These are phyloP conservation scores for Platycnemis pennipes DNA, from an alignment of 2,888 invertebrate genomes.

Conservation along the genomic window DNA sequence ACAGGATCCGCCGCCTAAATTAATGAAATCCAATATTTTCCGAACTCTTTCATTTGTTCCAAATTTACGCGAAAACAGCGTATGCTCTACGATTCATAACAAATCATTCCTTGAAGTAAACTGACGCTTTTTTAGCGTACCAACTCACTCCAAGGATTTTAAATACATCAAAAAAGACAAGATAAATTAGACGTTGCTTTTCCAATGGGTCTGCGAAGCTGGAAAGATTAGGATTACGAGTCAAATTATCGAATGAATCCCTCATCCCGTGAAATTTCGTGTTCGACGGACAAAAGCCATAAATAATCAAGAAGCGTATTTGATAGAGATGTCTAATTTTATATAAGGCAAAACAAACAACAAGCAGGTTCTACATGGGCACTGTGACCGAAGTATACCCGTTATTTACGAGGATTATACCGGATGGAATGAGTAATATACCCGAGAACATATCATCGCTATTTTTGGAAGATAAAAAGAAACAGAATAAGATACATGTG, in stretches of 20 bases:
- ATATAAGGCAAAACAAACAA: neutral
- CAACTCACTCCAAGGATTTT: neutral
- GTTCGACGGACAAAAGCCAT: neutral
- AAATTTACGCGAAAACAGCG: neutral
- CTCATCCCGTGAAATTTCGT: neutral
- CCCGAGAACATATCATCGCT: neutral
- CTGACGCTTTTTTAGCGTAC: neutral
- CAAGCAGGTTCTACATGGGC: neutral
- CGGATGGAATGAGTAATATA: neutral
- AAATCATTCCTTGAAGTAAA: constrained; percentile 4
- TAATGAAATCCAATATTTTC: neutral
- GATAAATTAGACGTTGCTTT: neutral
- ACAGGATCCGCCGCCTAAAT: neutral
- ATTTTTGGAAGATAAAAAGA: neutral
- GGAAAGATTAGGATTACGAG: neutral
- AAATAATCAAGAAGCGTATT: constrained; percentile 6
- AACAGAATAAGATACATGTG: neutral
- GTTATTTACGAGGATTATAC: neutral
- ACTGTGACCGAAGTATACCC: neutral
- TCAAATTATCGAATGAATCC: neutral
- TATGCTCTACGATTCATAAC: neutral
- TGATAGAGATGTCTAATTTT: neutral
- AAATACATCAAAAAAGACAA: neutral
- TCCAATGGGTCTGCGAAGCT: neutral
- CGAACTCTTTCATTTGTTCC: neutral